phyloP scores from a whole-genome alignment of 2,113 vertebrate genomes.

The Tautogolabrus adspersus region DNA sequence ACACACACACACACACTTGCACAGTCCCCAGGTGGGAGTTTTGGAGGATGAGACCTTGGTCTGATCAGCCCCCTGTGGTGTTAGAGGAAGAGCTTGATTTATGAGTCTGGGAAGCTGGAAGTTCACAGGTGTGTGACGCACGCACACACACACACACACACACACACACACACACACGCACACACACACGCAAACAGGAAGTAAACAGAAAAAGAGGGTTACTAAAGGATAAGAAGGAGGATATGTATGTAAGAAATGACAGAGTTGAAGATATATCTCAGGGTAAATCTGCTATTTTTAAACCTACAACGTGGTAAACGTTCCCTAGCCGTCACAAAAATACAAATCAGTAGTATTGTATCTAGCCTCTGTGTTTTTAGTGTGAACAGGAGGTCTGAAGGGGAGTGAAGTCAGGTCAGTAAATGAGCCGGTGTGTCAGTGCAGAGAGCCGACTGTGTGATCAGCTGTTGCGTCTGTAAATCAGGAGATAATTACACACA shows the following conservation, averaged over 20 bases:
- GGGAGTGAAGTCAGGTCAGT: neutral
- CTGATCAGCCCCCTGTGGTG: conserved; percentile 19
- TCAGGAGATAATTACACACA: conserved; percentile 24
- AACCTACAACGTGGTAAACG: too few relatives aligned
- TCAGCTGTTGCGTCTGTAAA: conserved; percentile 38
- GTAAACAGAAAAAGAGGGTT: neutral
- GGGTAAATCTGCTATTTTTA: too few relatives aligned
- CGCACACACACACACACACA: conserved; percentile 5
- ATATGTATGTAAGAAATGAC: too few relatives aligned
- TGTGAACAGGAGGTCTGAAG: neutral
- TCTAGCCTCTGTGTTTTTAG: neutral
- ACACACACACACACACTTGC: conserved; percentile 1
- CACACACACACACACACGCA: neutral
- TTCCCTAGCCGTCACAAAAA: too few relatives aligned
- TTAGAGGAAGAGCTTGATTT: conserved; percentile 37
- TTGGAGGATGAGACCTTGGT: conserved; percentile 28
- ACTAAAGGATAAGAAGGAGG: neutral
- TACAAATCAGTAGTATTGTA: neutral
- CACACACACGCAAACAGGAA: neutral
- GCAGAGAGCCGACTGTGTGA: neutral
- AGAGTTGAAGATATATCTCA: too few relatives aligned
- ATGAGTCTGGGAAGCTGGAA: conserved; percentile 31
- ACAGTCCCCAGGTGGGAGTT: neutral
- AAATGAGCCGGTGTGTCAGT: neutral
- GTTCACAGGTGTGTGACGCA: conserved; percentile 1